phyloP scores from a whole-genome alignment of 2,113 vertebrate genomes.

The Oostethus manadensis region DNA sequence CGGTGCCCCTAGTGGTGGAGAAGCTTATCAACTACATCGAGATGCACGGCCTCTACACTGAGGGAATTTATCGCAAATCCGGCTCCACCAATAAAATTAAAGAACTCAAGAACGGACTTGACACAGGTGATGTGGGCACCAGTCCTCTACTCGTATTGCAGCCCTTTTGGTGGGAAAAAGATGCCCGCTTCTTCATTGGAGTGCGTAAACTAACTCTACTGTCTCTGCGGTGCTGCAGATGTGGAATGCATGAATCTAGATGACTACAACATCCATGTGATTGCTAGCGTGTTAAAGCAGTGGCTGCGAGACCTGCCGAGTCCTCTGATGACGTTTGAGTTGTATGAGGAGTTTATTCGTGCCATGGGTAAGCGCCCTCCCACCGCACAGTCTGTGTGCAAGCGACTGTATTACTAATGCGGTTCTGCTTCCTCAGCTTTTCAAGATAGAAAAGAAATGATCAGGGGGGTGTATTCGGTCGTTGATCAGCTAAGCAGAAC shows the following conservation, averaged over 20 bases:
- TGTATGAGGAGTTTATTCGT: conserved; percentile 94
- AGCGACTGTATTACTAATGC: not conserved
- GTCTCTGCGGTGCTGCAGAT: conserved; percentile 66
- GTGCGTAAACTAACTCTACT: conserved; percentile 1
- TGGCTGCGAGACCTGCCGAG: conserved; percentile 96
- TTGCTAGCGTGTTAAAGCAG: conserved; percentile 96
- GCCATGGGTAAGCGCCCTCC: conserved; percentile 81
- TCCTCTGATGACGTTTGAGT: conserved; percentile 96
- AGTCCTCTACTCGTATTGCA: too few relatives aligned
- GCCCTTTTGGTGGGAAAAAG: not conserved
- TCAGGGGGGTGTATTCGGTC: conserved; percentile 87
- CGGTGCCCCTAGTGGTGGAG: conserved; percentile 89
- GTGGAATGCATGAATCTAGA: conserved; percentile 87
- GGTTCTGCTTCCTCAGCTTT: conserved; percentile 72
- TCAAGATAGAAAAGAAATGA: conserved; percentile 88
- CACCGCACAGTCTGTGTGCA: not conserved
- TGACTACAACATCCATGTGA: conserved; percentile 97
- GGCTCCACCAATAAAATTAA: conserved; percentile 97
- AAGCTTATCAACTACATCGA: conserved; percentile 98
- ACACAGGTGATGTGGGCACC: conserved; percentile 75
- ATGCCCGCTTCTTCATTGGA: not conserved
- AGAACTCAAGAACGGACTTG: conserved; percentile 89
- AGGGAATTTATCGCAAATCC: conserved; percentile 96
- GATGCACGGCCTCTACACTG: conserved; percentile 96
- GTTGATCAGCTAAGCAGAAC: conserved; percentile 94